phyloP scores from a whole-genome alignment of 2,888 invertebrate genomes.

The Nephrotoma guestfalica region DNA sequence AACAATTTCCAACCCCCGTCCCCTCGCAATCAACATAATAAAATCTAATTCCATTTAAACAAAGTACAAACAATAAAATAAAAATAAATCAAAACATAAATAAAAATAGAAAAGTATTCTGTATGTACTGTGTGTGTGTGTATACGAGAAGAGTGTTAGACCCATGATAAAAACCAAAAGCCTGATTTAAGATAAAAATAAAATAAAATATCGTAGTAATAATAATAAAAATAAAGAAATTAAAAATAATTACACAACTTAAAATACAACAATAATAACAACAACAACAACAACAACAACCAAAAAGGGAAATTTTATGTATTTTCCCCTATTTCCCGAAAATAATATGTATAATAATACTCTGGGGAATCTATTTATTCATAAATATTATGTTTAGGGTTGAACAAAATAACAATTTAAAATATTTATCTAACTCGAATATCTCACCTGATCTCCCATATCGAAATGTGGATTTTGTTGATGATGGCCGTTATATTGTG shows the following conservation, averaged over 20 bases:
- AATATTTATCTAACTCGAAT: not conserved
- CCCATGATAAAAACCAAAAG: not conserved
- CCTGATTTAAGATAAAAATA: not conserved
- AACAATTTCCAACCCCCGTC: not conserved
- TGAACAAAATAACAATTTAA: not conserved
- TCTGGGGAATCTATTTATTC: not conserved
- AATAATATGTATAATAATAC: not conserved
- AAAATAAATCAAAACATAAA: not conserved
- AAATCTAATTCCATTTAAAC: not conserved
- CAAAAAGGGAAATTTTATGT: no score
- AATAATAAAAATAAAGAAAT: not conserved
- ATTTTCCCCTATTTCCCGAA: not conserved
- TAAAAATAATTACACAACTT: not conserved
- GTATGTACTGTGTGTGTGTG: not conserved
- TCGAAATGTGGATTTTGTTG: conserved; percentile 4
- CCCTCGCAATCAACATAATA: not conserved
- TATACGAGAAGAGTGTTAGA: not conserved
- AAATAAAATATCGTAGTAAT: not conserved
- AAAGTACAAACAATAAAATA: not conserved
- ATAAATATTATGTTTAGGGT: not conserved
- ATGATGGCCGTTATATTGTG: conserved; percentile 6
- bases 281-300: no score
- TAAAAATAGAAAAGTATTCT: not conserved
- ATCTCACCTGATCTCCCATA: conserved; percentile 5
- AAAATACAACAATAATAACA: not conserved